Conservation (phyloP, 2,797 vertebrate species). For the Pteropus rufus region DNA sequence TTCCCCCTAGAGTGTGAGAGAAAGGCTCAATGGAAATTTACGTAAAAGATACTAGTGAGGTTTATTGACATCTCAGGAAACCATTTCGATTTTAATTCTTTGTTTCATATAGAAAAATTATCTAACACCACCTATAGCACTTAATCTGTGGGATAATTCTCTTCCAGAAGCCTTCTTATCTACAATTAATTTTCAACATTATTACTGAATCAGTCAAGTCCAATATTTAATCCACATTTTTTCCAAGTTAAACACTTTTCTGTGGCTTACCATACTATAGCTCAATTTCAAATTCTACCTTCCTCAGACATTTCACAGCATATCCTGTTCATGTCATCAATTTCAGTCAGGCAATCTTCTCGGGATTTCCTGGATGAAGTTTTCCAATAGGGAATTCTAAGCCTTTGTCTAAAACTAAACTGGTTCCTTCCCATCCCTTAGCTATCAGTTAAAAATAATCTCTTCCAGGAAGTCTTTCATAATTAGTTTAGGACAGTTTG, state of each 20-base stretch:
- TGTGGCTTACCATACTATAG: background rate
- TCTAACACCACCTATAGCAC: background rate
- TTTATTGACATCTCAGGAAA: background rate
- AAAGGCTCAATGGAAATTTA: background rate
- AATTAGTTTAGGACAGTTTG: constrained; percentile 15
- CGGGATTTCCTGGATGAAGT: background rate
- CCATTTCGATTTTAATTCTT: constrained; percentile 22
- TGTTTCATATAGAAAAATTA: constrained; percentile 1
- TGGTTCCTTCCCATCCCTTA: background rate
- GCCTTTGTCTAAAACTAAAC: constrained; percentile 12
- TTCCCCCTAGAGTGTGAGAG: background rate
- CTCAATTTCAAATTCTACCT: background rate
- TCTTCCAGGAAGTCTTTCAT: constrained; percentile 41
- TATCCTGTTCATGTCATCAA: background rate
- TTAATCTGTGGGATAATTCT: background rate
- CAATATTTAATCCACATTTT: background rate
- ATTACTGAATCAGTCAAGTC: background rate
- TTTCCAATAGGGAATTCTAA: constrained; percentile 37
- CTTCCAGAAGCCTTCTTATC: background rate
- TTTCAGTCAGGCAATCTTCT: background rate
- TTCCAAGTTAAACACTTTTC: background rate
- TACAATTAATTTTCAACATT: background rate
- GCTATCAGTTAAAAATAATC: constrained; percentile 28
- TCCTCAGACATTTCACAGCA: background rate
- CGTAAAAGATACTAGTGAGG: background rate